A percentile compares a stretch with the other conserved stretches of the same genome.
These are phyloP conservation scores for Ommatoiulus sabulosus DNA, from an alignment of 2,888 invertebrate species.

Conservation along the genomic window DNA sequence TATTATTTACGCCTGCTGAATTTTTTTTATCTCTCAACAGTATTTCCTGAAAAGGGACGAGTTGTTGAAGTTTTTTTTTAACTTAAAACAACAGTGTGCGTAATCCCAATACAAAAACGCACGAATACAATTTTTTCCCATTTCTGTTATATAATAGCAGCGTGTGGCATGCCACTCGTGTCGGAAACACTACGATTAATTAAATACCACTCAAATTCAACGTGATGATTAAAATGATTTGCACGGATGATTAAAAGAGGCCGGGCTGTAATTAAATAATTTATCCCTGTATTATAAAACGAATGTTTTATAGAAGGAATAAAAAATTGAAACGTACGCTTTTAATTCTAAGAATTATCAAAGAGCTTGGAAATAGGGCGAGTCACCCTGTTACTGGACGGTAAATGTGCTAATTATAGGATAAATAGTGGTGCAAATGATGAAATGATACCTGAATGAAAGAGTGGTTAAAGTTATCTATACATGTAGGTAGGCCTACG, in stretches of 20 bases:
- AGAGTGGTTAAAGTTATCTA: too few species aligned
- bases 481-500: too few species aligned
- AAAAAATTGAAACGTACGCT: neutral
- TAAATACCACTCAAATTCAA: neutral
- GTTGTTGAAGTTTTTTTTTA: neutral
- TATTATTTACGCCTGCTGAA: neutral
- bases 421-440: neutral
- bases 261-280: neutral
- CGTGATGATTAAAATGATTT: neutral
- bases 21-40: neutral
- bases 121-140: neutral
- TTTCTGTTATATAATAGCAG: neutral
- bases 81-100: neutral
- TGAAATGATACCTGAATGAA: too few species aligned
- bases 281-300: neutral
- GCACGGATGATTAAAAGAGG: neutral
- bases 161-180: neutral
- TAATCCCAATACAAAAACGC: neutral
- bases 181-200: neutral
- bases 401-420: neutral
- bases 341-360: neutral
- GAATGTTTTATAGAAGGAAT: neutral
- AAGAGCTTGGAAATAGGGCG: neutral
- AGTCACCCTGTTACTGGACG: neutral
- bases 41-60: slow-evolving; percentile 4